Base-by-base conservation (phyloP, 1,140 invertebrate species). In the Amphibalanus amphitrite region DNA sequence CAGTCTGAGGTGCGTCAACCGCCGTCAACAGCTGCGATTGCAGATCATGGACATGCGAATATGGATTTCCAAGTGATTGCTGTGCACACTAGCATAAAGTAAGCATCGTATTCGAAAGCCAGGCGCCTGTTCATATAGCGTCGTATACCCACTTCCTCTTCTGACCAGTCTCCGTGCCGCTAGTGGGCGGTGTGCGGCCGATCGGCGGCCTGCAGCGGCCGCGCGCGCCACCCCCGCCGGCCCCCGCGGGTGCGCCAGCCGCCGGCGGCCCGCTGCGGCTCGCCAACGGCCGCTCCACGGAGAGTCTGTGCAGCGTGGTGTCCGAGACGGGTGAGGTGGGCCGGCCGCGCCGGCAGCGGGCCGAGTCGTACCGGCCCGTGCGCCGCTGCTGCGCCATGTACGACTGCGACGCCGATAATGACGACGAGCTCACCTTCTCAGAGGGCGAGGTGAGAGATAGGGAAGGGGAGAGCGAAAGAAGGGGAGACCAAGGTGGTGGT, bases 321-420 rank as follows among this genome's bases (percentile, higher is more conserved):
- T 86, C 84, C 13, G 82, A 74, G 17, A 59, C 33, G 29, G 69
- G n/a, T 74, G 85, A 86, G 78, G 85, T 85, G 13, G 78, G 86
- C 70, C 86, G 86, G 71, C 88, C 88, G 28, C 88, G 88, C 38
- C 38, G 38, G 38, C 38, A 38, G 38, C 6, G 38, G 38, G 17
- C 38, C 38, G 38, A 38, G 6, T 38, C 38, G 38, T 38, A 38
- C 38, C 38, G 38, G 38, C 38, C 38, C n/a, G n/a, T 87, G 67
- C 83, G 89, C 71, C 85, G 92, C 71, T 97, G 93, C 82, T 86
- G 91, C 69, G 95, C 95, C 0, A 82, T 97, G 0, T 98, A 97
- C 81, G 92, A 97, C 79, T 98, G 95, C 80, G 89, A 90, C 69
- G 95, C 95, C 0, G 95, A 98, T 80, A 95, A 96, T 78, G 92